Evolutionary conservation across 1,140 invertebrate genomes (phyloP), one percentile per base, ranked within the genome.

Genomic region (Metaphire vulgaris): DNA sequence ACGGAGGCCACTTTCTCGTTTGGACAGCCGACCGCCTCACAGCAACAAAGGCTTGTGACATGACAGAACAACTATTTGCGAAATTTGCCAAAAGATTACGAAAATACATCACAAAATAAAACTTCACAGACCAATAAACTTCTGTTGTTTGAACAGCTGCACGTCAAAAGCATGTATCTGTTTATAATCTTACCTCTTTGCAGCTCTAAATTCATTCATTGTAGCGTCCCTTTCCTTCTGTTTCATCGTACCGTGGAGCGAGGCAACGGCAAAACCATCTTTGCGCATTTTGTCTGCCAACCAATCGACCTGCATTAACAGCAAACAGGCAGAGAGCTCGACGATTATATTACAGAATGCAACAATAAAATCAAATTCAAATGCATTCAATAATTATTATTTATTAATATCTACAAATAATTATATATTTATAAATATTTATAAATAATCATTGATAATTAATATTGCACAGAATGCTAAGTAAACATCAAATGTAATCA

Each of bases 201-300:
- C 69, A 29, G 30, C n/a, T 33, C 69, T 28, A 16, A 71, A 71
- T 21, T 71, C 69, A 6, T 71, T 30, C 30, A 71, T 71, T 28
- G 33, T 33, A 31, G 33, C 28, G 30, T 71, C 69, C 21, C 69
- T 33, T 1, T 74, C 74, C 31, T 67, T 56, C 74, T 67, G 64
- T 29, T 67, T 65, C 77, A 99, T 99, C 82, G 99, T 98, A 78
- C 97, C 97, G 83, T 99, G 97, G 96, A 99, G 99, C 0, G 96
- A 96, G 79, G 95, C 97, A 0, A 99, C 98, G 15, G 98, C 99
- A 82, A 99, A 99, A 87, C 99, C 99, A 0, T 96, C 95, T 86
- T 99, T 97, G 67, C 82, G 81, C 85, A 86, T 86, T 76, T 86
- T 86, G 74, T 87, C 86, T 67, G 85, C 85, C 71, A 87, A 78